A percentile compares a stretch with the other conserved stretches of the same genome.
Conservation (phyloP, 2,797 vertebrate genomes). For the Hypotaenidia okinawae region DNA sequence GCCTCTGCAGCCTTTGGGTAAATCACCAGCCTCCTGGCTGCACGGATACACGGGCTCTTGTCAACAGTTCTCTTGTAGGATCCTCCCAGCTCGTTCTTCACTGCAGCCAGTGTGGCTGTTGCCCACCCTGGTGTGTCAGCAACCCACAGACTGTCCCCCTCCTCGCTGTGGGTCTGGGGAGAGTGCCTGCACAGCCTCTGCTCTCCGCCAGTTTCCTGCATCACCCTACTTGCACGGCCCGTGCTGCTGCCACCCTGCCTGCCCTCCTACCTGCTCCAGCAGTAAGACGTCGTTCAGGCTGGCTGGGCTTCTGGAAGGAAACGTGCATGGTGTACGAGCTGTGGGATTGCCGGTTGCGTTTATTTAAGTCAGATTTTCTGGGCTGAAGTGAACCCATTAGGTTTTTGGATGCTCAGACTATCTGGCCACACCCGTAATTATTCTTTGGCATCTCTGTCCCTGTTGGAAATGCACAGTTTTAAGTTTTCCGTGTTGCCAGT, state of each 20-base stretch:
- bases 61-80: not conserved
- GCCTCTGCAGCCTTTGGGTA: not conserved
- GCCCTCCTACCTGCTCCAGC: not conserved
- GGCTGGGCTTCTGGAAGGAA: not conserved
- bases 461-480: not conserved
- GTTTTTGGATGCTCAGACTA: conserved; percentile 1
- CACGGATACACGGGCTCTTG: not conserved
- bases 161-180: rapidly evolving
- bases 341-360: not conserved
- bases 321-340: not conserved
- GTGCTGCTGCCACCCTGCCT: not conserved
- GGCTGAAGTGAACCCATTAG: not conserved
- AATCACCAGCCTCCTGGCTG: not conserved
- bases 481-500: not conserved
- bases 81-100: not conserved
- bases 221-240: rapidly evolving
- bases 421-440: not conserved
- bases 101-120: rapidly evolving
- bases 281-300: not conserved
- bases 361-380: not conserved
- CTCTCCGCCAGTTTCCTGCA: not conserved
- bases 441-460: not conserved
- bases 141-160: rapidly evolving
- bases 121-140: not conserved
- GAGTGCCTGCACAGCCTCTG: not conserved